A percentile compares a stretch with the other conserved stretches of the same genome.
Evolutionary conservation across 64 coral and sea anemone genomes (phyloP).

Genomic region (Dendrophyllia cribrosa): DNA sequence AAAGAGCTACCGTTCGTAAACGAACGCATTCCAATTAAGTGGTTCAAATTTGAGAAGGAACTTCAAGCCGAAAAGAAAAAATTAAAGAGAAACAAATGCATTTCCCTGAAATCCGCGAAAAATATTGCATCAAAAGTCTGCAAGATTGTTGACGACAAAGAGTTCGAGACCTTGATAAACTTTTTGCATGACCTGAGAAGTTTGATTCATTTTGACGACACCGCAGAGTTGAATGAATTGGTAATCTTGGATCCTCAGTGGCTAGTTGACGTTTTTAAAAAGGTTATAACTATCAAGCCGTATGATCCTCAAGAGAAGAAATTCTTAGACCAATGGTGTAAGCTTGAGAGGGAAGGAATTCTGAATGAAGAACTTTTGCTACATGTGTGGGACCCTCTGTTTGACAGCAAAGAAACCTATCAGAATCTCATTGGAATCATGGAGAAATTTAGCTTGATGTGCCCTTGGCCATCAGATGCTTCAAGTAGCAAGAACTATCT

Average conservation of each 20-base stretch:
- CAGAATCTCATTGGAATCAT: slow-evolving; percentile 44
- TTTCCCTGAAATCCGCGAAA: slow-evolving; percentile 1
- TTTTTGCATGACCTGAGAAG: slow-evolving; percentile 62
- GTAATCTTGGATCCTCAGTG: slow-evolving; percentile 70
- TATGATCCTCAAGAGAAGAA: neutral
- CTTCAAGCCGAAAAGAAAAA: neutral
- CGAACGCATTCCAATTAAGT: slow-evolving; percentile 31
- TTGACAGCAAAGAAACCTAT: neutral
- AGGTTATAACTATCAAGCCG: slow-evolving; percentile 66
- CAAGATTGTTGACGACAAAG: neutral
- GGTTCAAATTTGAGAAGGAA: slow-evolving; percentile 52
- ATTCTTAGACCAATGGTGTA: neutral
- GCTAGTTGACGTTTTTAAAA: slow-evolving; percentile 63
- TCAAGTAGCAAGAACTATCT: neutral
- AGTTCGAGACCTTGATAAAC: slow-evolving; percentile 40
- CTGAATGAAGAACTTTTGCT: slow-evolving; percentile 11
- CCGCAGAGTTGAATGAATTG: neutral
- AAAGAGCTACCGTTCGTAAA: neutral
- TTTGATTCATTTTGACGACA: slow-evolving; percentile 48
- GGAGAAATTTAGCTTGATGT: slow-evolving; percentile 18
- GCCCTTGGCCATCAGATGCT: slow-evolving; percentile 16
- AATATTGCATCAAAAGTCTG: slow-evolving; percentile 33
- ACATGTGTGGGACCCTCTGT: slow-evolving; percentile 42
- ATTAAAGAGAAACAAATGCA: neutral
- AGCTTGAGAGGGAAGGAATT: slow-evolving; percentile 47